Percentiles rank a stretch among this genome's conserved stretches.
These are phyloP conservation scores for Heterodera filipjevi DNA, from an alignment of 2,888 invertebrate genomes.

Conservation along the genomic window DNA sequence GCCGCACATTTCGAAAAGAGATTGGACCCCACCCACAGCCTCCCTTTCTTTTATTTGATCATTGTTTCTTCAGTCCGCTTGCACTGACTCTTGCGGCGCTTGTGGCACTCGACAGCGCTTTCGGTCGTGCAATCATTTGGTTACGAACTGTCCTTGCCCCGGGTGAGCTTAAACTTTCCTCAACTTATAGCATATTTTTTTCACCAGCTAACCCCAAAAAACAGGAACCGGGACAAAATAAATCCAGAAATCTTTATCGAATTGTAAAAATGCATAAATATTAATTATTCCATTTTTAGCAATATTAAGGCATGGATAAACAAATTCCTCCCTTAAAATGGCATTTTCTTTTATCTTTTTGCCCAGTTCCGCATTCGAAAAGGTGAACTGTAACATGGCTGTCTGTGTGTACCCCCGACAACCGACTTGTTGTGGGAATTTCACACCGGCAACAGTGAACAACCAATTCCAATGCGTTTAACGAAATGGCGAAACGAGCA, in stretches of 20 bases:
- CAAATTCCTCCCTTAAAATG: not conserved
- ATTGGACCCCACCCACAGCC: too few relatives aligned
- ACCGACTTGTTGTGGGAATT: conserved; percentile 47
- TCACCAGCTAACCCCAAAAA: too few relatives aligned
- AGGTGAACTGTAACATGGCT: conserved; percentile 46
- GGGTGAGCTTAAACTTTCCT: conserved; percentile 25
- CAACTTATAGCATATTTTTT: too few relatives aligned
- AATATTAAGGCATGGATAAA: too few relatives aligned
- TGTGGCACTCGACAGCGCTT: conserved; percentile 51
- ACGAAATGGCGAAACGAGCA: not conserved
- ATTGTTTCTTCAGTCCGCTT: conserved; percentile 42
- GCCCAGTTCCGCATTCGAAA: conserved; percentile 46
- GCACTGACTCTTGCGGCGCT: conserved; percentile 53
- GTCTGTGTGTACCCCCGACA: conserved; percentile 53
- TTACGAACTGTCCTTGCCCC: not conserved
- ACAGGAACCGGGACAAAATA: too few relatives aligned
- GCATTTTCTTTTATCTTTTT: not conserved
- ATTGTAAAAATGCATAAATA: too few relatives aligned
- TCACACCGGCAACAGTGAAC: conserved; percentile 36
- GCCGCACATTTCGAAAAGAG: too few relatives aligned
- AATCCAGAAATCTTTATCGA: too few relatives aligned
- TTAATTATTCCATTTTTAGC: too few relatives aligned
- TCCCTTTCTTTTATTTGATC: too few relatives aligned
- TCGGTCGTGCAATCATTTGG: conserved; percentile 41
- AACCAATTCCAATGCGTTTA: conserved; percentile 21